Percentiles rank a stretch among this genome's conserved stretches.
Evolutionary conservation across 2,888 invertebrate genomes (phyloP).

Genomic region (Bellardia bayeri): DNA sequence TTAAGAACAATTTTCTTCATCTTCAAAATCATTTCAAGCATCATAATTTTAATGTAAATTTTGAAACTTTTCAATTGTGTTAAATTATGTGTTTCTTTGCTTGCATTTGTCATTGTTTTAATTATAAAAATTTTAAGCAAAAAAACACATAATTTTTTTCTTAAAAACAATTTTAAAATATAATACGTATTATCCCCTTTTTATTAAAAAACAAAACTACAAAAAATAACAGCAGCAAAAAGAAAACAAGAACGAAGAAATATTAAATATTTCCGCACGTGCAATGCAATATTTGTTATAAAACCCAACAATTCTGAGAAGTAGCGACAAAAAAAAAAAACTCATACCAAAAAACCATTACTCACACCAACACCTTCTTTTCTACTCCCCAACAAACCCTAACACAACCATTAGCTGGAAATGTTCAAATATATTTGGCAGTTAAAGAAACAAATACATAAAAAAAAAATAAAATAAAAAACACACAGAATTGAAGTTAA

Average conservation of each 20-base stretch:
- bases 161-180: conserved; percentile 55
- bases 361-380: conserved; percentile 61
- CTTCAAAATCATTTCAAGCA: neutral
- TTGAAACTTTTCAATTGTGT: conserved; percentile 31
- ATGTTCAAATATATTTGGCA: conserved; percentile 31
- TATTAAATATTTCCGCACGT: conserved; percentile 69
- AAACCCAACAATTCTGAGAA: conserved; percentile 25
- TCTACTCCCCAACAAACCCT: neutral
- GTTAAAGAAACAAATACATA: conserved; percentile 3
- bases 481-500: conserved; percentile 45
- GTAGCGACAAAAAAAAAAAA: conserved; percentile 1
- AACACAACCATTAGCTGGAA: conserved; percentile 40
- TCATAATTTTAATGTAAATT: conserved; percentile 2
- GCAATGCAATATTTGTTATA: conserved; percentile 50
- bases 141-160: conserved; percentile 24
- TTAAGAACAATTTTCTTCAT: conserved; percentile 18
- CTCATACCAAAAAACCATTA: conserved; percentile 46
- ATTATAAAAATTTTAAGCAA: conserved; percentile 22
- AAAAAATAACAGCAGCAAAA: conserved; percentile 2
- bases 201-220: conserved; percentile 51
- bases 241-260: conserved; percentile 21
- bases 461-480: conserved; percentile 2
- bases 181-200: conserved; percentile 61
- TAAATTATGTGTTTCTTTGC: conserved; percentile 4
- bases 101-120: conserved; percentile 14